Evolutionary conservation across 2,113 vertebrate genomes (phyloP).

Genomic region (Thalassoma bifasciatum): DNA sequence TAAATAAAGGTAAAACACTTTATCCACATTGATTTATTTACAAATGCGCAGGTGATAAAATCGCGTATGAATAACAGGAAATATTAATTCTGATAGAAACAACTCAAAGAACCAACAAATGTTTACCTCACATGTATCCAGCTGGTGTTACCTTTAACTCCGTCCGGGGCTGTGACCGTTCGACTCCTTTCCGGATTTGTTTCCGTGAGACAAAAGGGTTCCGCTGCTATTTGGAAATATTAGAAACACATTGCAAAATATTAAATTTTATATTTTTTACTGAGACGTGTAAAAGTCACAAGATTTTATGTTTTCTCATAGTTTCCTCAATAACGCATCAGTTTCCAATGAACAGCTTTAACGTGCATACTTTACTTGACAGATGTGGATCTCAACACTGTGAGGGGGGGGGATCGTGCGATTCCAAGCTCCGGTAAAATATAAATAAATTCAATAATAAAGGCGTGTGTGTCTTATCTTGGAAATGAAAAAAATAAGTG

Average conservation of each 20-base stretch:
- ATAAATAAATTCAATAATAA: too few species aligned
- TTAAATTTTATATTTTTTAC: fast-evolving
- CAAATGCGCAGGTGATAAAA: not conserved
- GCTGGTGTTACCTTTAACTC: conserved; percentile 42
- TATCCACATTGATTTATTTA: not conserved
- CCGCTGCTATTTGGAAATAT: not conserved
- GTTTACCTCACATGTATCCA: conserved; percentile 74
- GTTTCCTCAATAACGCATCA: not conserved
- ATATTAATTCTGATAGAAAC: not conserved
- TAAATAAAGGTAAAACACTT: not conserved
- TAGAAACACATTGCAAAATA: fast-evolving
- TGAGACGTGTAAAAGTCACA: not conserved
- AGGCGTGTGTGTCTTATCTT: too few species aligned
- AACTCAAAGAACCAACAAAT: not conserved
- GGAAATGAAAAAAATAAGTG: fast-evolving
- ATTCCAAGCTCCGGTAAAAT: fast-evolving
- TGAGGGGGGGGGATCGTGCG: not conserved
- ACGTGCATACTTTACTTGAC: not conserved
- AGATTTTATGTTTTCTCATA: not conserved
- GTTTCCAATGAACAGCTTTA: not conserved
- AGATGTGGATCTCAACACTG: too few species aligned
- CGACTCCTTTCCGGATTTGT: conserved; percentile 33
- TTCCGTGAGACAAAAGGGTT: conserved; percentile 21
- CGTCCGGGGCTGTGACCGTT: conserved; percentile 13
- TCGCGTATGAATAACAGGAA: not conserved